A percentile compares a stretch with the other conserved stretches of the same genome.
phyloP scores from a whole-genome alignment of 1,140 invertebrate species.

The Hydropsyche tenuis region DNA sequence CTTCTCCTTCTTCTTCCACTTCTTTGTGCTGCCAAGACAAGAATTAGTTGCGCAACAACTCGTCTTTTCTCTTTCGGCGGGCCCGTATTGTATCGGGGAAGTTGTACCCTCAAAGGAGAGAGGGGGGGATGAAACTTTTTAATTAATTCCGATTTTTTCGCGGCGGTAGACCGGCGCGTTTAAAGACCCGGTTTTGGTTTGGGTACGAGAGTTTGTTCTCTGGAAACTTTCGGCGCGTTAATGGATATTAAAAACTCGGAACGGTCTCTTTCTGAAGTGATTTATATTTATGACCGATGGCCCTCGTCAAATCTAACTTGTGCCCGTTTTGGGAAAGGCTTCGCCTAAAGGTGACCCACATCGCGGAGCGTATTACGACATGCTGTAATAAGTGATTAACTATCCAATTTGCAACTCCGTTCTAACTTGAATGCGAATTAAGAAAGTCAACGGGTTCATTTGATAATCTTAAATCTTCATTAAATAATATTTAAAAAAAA shows the following conservation, averaged over 20 bases:
- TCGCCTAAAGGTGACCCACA: too few relatives aligned
- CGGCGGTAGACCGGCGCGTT: constrained; percentile 4
- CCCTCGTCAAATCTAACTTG: background rate
- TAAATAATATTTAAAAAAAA: too few relatives aligned
- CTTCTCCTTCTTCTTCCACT: background rate
- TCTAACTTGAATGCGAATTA: too few relatives aligned
- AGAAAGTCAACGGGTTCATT: too few relatives aligned
- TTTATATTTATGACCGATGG: constrained; percentile 20
- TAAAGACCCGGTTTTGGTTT: background rate
- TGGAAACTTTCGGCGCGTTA: background rate
- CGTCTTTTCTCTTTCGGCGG: constrained; percentile 17
- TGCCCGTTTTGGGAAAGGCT: too few relatives aligned
- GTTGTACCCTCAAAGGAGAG: background rate
- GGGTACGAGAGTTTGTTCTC: constrained; percentile 8
- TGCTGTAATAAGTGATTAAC: too few relatives aligned
- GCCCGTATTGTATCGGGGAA: background rate
- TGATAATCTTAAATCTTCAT: too few relatives aligned
- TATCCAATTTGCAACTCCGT: too few relatives aligned
- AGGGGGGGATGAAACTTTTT: constrained; percentile 43
- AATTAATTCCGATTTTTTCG: constrained; percentile 49
- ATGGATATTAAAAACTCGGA: constrained; percentile 31
- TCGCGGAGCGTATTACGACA: too few relatives aligned
- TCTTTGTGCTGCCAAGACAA: constrained; percentile 18
- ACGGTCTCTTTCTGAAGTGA: constrained; percentile 11
- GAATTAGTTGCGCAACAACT: constrained; percentile 29